Evolutionary conservation across 1,140 invertebrate genomes (phyloP), one percentile per base, ranked within the genome.

Genomic region (Heliothis subflexa): DNA sequence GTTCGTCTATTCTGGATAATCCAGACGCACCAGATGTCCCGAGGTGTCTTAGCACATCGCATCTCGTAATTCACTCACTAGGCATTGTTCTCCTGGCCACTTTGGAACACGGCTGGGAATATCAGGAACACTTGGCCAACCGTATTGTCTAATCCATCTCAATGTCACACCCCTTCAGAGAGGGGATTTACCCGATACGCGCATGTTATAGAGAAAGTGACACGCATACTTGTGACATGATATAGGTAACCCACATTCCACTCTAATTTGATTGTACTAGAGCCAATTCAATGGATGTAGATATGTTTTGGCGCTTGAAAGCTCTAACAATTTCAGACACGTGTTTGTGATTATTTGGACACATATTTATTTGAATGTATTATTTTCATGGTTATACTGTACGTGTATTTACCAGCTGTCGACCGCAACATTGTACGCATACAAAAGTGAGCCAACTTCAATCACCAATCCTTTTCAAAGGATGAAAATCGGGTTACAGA

Each of bases 81-180:
- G 40, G 10, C 40, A 47, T 66, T 66, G 62, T 66, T 66, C 16
- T 47, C n/a, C 47, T 52, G 18, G 21, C 13, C 21, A 62, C 28
- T 62, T 14, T 9, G 18, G 21, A 2, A 28, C 66, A 50, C 28
- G 66, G 52, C 47, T 70, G 66, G 47, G 66, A 70, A 70, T 68
- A 28, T 13, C 5, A 70, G 66, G 47, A 70, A 70, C 68, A 54
- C 52, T 71, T 16, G 68, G 68, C 68, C 68, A 40, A 70, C 66
- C 10, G 61, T 40, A 54, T 71, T 71, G n/a, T 71, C n/a, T 71
- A 40, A 71, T 55, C 68, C 68, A n/a, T 55, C 68, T 71, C 68
- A 71, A 16, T 71, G 68, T 71, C 68, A 71, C 52, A 40, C n/a
- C 50, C 68, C 50, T 71, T 71, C 45, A 71, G 50, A 71, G 68